Evolutionary conservation across 2,113 vertebrate species (phyloP).

Genomic region (Pimephales promelas): DNA sequence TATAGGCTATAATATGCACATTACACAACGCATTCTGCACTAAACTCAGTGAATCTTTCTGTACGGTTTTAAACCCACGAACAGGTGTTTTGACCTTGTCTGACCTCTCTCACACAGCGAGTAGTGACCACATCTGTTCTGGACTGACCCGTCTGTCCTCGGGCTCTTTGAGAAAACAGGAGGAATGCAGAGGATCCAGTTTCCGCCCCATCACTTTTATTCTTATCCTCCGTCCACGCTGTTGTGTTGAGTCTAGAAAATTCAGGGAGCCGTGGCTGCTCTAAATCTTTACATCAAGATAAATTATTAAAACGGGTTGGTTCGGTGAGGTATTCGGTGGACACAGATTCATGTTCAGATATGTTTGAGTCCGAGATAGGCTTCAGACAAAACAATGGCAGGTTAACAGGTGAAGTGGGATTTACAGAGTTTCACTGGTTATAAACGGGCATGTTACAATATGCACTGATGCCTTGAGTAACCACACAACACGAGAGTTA

Average conservation of each 20-base stretch:
- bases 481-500: not conserved
- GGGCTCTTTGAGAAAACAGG: conserved; percentile 3
- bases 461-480: not conserved
- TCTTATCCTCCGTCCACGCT: not conserved
- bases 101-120: not conserved
- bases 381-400: conserved; percentile 4
- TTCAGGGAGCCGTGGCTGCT: not conserved
- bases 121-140: conserved; percentile 42
- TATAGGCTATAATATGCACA: not conserved
- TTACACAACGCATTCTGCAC: not conserved
- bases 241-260: not conserved
- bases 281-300: conserved; percentile 2
- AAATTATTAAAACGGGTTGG: conserved; percentile 10
- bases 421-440: no score
- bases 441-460: conserved; percentile 2
- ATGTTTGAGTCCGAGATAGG: not conserved
- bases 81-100: conserved; percentile 18
- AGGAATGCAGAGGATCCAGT: conserved; percentile 60
- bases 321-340: not conserved
- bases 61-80: not conserved
- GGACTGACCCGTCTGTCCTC: conserved; percentile 14
- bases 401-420: not conserved
- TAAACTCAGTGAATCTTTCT: not conserved
- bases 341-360: conserved; percentile 2
- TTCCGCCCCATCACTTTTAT: conserved; percentile 7